phyloP scores from a whole-genome alignment of 2,888 invertebrate species.

The Athalia rosae region DNA sequence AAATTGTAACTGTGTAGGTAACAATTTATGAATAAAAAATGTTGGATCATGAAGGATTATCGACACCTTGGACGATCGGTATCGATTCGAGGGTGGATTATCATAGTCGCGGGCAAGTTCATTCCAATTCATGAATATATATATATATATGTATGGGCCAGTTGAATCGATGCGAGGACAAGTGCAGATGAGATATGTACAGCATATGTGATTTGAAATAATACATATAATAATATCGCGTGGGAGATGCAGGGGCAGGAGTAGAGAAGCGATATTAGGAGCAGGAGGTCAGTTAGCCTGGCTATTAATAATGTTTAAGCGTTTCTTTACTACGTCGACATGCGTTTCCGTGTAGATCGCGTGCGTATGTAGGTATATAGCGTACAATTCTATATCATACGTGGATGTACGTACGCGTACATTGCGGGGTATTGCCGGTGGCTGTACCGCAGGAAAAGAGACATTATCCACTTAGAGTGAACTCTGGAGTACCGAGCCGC shows the following conservation, averaged over 20 bases:
- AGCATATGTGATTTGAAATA: background rate
- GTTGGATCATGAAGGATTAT: background rate
- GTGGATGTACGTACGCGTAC: conserved; percentile 25
- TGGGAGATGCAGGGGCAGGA: conserved; percentile 34
- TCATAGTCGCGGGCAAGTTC: no score
- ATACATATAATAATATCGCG: conserved; percentile 21
- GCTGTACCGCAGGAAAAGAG: conserved; percentile 70
- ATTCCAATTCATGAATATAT: no score
- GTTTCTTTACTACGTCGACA: conserved; percentile 43
- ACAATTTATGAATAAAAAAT: no score
- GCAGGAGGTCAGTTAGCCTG: conserved; percentile 43
- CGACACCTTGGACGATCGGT: no score
- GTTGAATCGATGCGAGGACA: no score
- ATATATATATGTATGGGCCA: no score
- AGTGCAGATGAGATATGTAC: background rate
- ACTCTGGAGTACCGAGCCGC: conserved; percentile 61
- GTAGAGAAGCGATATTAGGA: conserved; percentile 38
- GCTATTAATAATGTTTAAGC: conserved; percentile 43
- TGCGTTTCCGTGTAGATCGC: conserved; percentile 40
- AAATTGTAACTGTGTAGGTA: no score
- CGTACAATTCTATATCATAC: background rate
- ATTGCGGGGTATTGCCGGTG: conserved; percentile 42
- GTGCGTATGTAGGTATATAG: conserved; percentile 11
- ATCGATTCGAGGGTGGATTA: no score
- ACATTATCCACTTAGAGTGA: conserved; percentile 69